phyloP scores from a whole-genome alignment of 1,140 invertebrate genomes.

The Artemia franciscana region DNA sequence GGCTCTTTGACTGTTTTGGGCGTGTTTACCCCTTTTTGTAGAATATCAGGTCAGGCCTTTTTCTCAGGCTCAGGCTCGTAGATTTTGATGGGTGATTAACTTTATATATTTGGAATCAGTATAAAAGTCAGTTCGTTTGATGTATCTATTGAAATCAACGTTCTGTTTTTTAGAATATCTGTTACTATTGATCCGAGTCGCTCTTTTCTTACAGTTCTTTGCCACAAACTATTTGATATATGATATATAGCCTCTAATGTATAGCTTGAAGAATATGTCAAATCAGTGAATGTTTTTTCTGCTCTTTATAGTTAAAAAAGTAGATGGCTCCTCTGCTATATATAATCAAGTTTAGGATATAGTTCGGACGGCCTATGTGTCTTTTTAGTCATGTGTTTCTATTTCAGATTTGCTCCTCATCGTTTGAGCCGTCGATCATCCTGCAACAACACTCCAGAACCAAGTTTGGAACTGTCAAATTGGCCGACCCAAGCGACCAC shows the following conservation, averaged over 20 bases:
- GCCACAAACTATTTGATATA: background rate
- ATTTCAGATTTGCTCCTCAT: background rate
- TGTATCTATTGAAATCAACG: too few species aligned
- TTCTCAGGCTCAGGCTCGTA: too few species aligned
- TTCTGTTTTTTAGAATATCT: too few species aligned
- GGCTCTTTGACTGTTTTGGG: too few species aligned
- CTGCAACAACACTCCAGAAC: background rate
- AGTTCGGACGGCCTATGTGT: background rate
- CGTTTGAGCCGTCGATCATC: background rate
- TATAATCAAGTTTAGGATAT: background rate
- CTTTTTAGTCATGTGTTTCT: background rate
- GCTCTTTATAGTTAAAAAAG: background rate
- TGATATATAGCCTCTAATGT: background rate
- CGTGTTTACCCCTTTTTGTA: too few species aligned
- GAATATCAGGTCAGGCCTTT: too few species aligned
- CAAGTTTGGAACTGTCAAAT: background rate
- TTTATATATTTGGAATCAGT: too few species aligned
- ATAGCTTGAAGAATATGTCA: background rate
- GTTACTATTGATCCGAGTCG: too few species aligned
- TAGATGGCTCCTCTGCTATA: background rate
- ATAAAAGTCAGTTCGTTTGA: too few species aligned
- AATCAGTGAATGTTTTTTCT: background rate
- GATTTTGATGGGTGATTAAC: too few species aligned
- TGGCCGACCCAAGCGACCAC: background rate
- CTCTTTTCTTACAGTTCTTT: too few species aligned